phyloP scores from a whole-genome alignment of 2,888 invertebrate species.

The Sylvicola cinctus region DNA sequence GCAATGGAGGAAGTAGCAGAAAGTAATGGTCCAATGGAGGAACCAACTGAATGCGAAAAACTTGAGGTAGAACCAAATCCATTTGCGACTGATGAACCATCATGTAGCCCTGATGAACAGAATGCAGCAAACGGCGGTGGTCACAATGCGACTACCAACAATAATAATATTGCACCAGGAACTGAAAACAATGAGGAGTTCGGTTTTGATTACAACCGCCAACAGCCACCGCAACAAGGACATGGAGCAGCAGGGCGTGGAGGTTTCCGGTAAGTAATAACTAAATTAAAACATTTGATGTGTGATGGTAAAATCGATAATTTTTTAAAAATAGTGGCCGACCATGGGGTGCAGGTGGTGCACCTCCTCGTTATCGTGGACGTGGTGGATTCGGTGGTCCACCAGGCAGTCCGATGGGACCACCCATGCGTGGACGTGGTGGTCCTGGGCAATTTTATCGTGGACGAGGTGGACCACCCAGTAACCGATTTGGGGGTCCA shows the following conservation, averaged over 20 bases:
- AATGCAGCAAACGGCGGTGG: no score
- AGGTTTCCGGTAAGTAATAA: constrained; percentile 26
- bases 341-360: constrained; percentile 24
- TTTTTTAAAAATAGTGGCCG: constrained; percentile 7
- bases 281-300: not conserved
- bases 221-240: constrained; percentile 8
- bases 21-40: no score
- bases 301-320: no score
- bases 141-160: no score
- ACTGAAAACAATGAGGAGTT: constrained; percentile 28
- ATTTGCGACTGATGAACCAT: no score
- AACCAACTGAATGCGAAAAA: no score
- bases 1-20: no score
- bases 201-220: constrained; percentile 2
- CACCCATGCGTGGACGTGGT: constrained; percentile 27
- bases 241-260: constrained; percentile 26
- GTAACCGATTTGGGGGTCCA: constrained; percentile 16
- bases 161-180: constrained; percentile 1
- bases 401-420: constrained; percentile 27
- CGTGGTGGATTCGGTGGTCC: constrained; percentile 33
- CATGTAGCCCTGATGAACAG: no score
- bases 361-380: constrained; percentile 36
- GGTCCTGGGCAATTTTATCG: constrained; percentile 34
- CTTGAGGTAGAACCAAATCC: no score
- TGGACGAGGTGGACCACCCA: constrained; percentile 33